These are phyloP conservation scores for Chalcis sispes DNA, from an alignment of 2,888 invertebrate species.

Conservation along the genomic window DNA sequence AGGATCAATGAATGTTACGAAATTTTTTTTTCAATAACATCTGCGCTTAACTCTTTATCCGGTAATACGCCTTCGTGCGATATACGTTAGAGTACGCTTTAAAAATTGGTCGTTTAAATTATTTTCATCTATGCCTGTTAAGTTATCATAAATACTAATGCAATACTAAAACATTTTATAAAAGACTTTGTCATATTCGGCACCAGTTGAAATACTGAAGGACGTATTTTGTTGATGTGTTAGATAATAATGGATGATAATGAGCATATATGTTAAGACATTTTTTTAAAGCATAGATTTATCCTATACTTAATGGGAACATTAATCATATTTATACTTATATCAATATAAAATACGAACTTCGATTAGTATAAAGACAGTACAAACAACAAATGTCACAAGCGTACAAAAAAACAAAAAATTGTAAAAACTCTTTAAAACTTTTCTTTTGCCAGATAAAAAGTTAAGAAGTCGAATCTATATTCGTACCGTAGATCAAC, in stretches of 20 bases:
- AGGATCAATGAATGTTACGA: constrained; percentile 50
- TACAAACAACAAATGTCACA: constrained; percentile 51
- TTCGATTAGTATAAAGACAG: constrained; percentile 38
- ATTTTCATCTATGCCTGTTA: constrained; percentile 7
- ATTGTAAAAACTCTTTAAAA: constrained; percentile 29
- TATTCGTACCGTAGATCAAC: constrained; percentile 12
- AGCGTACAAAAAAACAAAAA: constrained; percentile 53
- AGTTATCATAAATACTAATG: constrained; percentile 44
- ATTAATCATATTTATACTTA: constrained; percentile 33
- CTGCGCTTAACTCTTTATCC: constrained; percentile 44
- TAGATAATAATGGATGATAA: constrained; percentile 22
- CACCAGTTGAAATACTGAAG: constrained; percentile 56
- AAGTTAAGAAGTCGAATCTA: constrained; percentile 39
- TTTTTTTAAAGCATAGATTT: constrained; percentile 30
- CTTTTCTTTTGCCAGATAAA: constrained; percentile 48
- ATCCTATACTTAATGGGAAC: constrained; percentile 38
- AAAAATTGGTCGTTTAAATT: constrained; percentile 25
- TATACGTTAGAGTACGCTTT: constrained; percentile 23
- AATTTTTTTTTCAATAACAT: constrained; percentile 24
- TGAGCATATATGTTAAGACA: constrained; percentile 29
- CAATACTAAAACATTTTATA: constrained; percentile 46
- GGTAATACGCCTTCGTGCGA: constrained; percentile 26
- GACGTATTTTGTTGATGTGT: constrained; percentile 45
- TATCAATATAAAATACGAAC: constrained; percentile 41
- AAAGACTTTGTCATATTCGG: constrained; percentile 49